Base-by-base conservation (phyloP, 2,797 vertebrate species). In the Etheostoma nigrum region DNA sequence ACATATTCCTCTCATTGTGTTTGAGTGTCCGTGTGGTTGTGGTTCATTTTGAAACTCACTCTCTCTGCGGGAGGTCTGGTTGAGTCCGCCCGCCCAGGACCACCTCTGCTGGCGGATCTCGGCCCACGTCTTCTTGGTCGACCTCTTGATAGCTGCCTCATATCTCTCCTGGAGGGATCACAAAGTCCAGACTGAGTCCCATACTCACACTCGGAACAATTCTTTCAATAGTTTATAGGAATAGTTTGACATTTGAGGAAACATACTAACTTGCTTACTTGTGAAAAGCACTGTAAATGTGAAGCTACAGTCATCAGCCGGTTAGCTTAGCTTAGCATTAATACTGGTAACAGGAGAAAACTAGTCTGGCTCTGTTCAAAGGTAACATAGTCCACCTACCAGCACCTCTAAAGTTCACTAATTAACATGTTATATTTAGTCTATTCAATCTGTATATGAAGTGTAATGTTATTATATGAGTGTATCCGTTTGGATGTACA, bases 91-190 rank as follows among this genome's bases (percentile, higher is more conserved):
- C 0, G 98, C 97, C 98, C 98, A 99, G 33, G 97, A 99, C 97
- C 98, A 99, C 78, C 98, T 94, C 94, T 99, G 97, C 91, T 99
- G 97, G 76, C 98, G 96, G 93, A 99, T 99, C 93, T 99, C 98
- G 0, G 97, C 96, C 98, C 98, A 99, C 0, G 97, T 98, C 94
- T 98, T 99, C 96, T 98, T 99, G 21, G 95, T 95, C 0, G 97
- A 97, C 80, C 97, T 93, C 93, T 97, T 98, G 85, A 99, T 97
- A 16, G 97, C 98, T 0, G 97, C 94, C 85, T 99, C 98, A 0
- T 99, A 99, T 78, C 97, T 94, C 83, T 98, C 97, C 98, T 99
- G 92, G 6, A 67, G 47, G 33, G 30, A 49, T 0, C 9, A 1
- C 13, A 40, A 1, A 36, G 51, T 16, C 15, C 36, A 4, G 53